phyloP scores from a whole-genome alignment of 1,140 invertebrate genomes.

The Drosophila equinoxialis region DNA sequence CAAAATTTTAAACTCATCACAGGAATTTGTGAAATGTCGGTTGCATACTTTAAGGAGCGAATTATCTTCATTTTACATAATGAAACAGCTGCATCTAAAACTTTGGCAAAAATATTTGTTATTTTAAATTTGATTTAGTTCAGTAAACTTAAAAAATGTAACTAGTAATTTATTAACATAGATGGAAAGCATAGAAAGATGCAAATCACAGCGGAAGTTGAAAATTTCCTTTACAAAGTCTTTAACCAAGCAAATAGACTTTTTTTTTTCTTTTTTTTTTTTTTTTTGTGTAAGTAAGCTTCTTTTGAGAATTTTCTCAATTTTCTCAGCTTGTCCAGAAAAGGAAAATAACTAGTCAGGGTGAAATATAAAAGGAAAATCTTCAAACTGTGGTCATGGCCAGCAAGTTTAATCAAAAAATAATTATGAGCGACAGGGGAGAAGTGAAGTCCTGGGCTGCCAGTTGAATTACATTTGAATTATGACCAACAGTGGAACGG shows the following conservation, averaged over 20 bases:
- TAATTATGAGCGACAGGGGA: conserved; percentile 71
- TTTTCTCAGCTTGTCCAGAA: conserved; percentile 3
- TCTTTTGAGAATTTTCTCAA: conserved; percentile 6
- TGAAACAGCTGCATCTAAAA: too few species aligned
- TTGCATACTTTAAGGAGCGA: too few species aligned
- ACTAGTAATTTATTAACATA: too few species aligned
- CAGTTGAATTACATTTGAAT: conserved; percentile 76
- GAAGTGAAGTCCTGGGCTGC: conserved; percentile 33
- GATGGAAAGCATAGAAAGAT: too few species aligned
- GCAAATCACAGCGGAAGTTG: background rate
- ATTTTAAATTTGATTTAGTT: too few species aligned
- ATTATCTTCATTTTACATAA: too few species aligned
- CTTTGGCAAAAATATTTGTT: too few species aligned
- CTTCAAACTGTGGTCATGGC: background rate
- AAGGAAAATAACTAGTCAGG: conserved; percentile 22
- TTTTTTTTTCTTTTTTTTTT: background rate
- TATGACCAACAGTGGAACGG: conserved; percentile 49
- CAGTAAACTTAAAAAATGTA: too few species aligned
- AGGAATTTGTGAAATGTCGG: too few species aligned
- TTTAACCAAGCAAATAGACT: conserved; percentile 11
- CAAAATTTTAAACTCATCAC: too few species aligned
- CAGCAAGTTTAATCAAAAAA: conserved; percentile 76
- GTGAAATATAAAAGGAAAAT: background rate
- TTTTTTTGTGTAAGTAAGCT: background rate
- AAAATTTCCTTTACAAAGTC: conserved; percentile 28